Conservation (phyloP, 2,888 invertebrate genomes). For the Perizoma flavofasciatum region DNA sequence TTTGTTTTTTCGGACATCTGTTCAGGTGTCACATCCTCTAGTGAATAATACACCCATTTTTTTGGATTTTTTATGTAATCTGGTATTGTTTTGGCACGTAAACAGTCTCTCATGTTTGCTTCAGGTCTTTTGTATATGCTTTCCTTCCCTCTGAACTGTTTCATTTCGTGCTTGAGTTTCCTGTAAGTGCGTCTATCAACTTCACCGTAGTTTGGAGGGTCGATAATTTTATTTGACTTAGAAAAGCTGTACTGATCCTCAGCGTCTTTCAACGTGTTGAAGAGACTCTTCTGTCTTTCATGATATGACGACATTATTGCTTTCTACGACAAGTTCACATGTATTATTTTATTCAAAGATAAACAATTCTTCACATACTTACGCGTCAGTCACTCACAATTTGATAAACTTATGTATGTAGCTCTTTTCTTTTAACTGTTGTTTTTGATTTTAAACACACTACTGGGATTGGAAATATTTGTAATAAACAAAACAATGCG, state of each 20-base stretch:
- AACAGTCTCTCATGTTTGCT: slow-evolving; percentile 84
- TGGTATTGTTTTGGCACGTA: slow-evolving; percentile 70
- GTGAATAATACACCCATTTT: slow-evolving; percentile 91
- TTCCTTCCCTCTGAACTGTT: slow-evolving; percentile 87
- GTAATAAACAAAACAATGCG: no score
- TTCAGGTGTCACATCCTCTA: slow-evolving; percentile 89
- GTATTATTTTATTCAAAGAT: slow-evolving; percentile 2
- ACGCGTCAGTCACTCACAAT: not conserved
- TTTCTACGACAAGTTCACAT: slow-evolving; percentile 12
- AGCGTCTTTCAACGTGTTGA: slow-evolving; percentile 87
- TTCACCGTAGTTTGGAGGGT: slow-evolving; percentile 59
- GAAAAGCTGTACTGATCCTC: slow-evolving; percentile 80
- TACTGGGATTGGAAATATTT: no score
- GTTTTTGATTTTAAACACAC: no score
- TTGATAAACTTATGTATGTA: no score
- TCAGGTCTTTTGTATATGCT: slow-evolving; percentile 92
- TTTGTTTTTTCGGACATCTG: slow-evolving; percentile 92
- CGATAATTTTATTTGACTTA: slow-evolving; percentile 59
- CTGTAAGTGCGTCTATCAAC: slow-evolving; percentile 64
- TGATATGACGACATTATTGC: slow-evolving; percentile 72
- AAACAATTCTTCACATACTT: not conserved
- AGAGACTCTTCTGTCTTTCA: slow-evolving; percentile 87
- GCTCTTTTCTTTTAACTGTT: no score
- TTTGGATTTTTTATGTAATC: slow-evolving; percentile 88
- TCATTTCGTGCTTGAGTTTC: slow-evolving; percentile 80